Conservation (phyloP, 2,797 vertebrate genomes). For the Prionace glauca region DNA sequence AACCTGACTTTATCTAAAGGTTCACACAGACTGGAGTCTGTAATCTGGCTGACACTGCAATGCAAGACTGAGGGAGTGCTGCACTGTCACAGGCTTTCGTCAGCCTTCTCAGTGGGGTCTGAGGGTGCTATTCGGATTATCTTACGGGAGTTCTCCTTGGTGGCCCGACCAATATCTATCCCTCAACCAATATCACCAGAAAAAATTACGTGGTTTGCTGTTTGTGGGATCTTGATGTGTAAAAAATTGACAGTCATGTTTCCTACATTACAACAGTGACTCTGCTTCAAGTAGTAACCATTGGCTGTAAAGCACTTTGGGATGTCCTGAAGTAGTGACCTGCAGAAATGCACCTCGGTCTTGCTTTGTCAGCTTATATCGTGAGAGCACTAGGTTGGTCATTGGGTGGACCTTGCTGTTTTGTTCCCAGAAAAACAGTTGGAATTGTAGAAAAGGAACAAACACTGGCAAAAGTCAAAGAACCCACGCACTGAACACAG, state of each 20-base stretch:
- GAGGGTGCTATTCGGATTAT: not conserved
- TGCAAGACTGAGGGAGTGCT: not conserved
- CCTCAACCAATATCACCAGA: not conserved
- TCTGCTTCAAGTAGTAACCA: not conserved
- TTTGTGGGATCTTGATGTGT: not conserved
- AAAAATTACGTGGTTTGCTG: not conserved
- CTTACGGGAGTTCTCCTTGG: not conserved
- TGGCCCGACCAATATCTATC: not conserved
- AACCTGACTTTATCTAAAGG: not conserved
- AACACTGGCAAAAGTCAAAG: not conserved
- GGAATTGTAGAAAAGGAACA: not conserved
- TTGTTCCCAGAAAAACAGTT: not conserved
- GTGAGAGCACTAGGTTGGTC: not conserved
- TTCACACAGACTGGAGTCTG: not conserved
- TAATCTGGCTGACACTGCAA: not conserved
- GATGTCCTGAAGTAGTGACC: not conserved
- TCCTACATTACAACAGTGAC: not conserved
- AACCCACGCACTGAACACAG: not conserved
- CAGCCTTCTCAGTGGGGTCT: not conserved
- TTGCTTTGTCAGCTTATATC: not conserved
- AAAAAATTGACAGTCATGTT: not conserved
- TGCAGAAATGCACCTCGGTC: not conserved
- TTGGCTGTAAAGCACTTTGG: not conserved
- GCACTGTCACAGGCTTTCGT: not conserved
- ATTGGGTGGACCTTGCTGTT: not conserved